Percentiles rank a stretch among this genome's conserved stretches.
These are phyloP conservation scores for Zapornia atra DNA, from an alignment of 2,113 vertebrate genomes.

Conservation along the genomic window DNA sequence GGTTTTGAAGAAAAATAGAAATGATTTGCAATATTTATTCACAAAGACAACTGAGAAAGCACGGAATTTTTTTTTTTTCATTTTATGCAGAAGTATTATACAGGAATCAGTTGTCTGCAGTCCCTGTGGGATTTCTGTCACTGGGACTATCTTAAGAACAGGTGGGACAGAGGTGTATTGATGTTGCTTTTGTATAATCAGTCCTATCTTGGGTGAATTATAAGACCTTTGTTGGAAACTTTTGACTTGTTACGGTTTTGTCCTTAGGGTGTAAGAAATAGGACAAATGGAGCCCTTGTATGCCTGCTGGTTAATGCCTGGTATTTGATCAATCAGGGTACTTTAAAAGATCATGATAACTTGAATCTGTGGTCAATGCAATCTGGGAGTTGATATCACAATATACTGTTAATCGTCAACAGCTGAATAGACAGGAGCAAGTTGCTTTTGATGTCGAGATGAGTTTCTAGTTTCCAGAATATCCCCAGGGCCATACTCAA, in stretches of 20 bases:
- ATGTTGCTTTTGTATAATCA: not conserved
- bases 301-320: not conserved
- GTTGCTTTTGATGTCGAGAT: not conserved
- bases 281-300: not conserved
- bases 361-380: not conserved
- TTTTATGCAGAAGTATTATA: not conserved
- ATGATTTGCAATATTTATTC: not conserved
- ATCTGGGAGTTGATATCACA: constrained; percentile 16
- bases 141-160: not conserved
- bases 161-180: not conserved
- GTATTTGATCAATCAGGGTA: not conserved
- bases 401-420: not conserved
- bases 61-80: not conserved
- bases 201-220: not conserved
- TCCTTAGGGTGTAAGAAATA: not conserved
- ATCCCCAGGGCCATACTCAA: not conserved
- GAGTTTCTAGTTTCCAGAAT: constrained; percentile 26
- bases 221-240: not conserved
- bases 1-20: not conserved
- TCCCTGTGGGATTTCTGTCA: not conserved
- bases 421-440: constrained; percentile 43
- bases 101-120: not conserved
- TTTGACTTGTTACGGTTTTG: not conserved
- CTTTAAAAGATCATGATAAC: not conserved
- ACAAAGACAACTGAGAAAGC: not conserved